A percentile compares a stretch with the other conserved stretches of the same genome.
phyloP scores from a whole-genome alignment of 2,888 invertebrate genomes.

The Chaitophorus viminalis region DNA sequence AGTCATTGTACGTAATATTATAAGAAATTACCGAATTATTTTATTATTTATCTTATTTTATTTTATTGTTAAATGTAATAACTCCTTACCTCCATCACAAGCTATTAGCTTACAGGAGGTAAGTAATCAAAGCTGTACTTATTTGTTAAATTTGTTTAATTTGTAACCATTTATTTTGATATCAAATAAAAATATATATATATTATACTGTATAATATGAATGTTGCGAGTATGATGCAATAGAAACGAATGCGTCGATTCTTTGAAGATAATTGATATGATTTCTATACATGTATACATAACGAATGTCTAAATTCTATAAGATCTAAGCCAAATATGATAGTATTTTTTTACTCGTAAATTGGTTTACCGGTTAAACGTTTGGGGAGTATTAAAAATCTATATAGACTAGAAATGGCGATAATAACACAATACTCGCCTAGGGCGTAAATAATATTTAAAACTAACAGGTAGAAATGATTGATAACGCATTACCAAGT shows the following conservation, averaged over 20 bases:
- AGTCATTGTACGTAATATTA: too few relatives aligned
- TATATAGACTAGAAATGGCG: conserved; percentile 38
- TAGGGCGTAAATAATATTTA: conserved; percentile 15
- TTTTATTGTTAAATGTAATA: too few relatives aligned
- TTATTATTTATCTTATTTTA: too few relatives aligned
- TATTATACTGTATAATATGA: background rate
- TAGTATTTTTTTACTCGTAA: conserved; percentile 39
- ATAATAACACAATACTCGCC: conserved; percentile 47
- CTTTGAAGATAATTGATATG: conserved; percentile 14
- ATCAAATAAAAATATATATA: too few relatives aligned
- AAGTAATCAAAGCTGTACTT: too few relatives aligned
- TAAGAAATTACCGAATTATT: too few relatives aligned
- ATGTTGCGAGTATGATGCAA: background rate
- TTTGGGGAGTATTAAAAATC: conserved; percentile 40
- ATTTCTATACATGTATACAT: background rate
- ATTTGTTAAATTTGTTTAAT: too few relatives aligned
- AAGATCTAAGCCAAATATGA: conserved; percentile 17
- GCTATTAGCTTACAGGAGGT: too few relatives aligned
- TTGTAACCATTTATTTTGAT: too few relatives aligned
- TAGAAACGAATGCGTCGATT: background rate
- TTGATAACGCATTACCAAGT: conserved; percentile 47
- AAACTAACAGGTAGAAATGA: conserved; percentile 41
- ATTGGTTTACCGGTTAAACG: conserved; percentile 43
- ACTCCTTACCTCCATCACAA: too few relatives aligned
- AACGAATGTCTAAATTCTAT: background rate